A percentile compares a stretch with the other conserved stretches of the same genome.
phyloP scores from a whole-genome alignment of 2,888 invertebrate species.

The Tanaodytes sp. region DNA sequence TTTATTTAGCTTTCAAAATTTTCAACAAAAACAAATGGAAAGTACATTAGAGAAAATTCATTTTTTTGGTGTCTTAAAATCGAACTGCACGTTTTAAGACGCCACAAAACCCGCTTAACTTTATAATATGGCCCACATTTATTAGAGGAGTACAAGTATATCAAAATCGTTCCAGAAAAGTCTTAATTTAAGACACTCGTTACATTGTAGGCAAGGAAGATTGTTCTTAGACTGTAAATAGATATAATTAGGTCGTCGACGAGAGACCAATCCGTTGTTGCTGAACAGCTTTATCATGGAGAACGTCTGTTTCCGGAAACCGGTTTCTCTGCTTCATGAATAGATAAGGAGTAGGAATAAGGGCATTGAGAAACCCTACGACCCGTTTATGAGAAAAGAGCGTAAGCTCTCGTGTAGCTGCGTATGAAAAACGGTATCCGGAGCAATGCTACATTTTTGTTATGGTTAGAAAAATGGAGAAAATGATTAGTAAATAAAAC shows the following conservation, averaged over 20 bases:
- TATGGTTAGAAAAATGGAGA: slow-evolving; percentile 34
- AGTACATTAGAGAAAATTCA: too few species aligned
- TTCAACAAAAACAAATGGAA: too few species aligned
- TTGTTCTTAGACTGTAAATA: slow-evolving; percentile 25
- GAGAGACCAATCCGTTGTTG: slow-evolving; percentile 10
- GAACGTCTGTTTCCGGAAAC: slow-evolving; percentile 21
- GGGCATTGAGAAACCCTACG: slow-evolving; percentile 61
- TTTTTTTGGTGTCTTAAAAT: too few species aligned
- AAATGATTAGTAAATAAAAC: slow-evolving; percentile 34
- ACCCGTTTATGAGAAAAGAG: slow-evolving; percentile 37
- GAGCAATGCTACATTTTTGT: slow-evolving; percentile 40
- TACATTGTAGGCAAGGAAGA: neutral
- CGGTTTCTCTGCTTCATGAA: slow-evolving; percentile 61
- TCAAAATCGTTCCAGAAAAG: too few species aligned
- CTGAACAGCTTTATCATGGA: slow-evolving; percentile 17
- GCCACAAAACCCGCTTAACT: too few species aligned
- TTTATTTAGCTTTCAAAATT: too few species aligned
- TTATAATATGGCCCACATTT: too few species aligned
- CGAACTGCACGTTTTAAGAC: too few species aligned
- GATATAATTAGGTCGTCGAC: slow-evolving; percentile 16
- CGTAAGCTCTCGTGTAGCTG: slow-evolving; percentile 30
- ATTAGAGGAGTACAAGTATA: too few species aligned
- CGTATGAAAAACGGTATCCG: slow-evolving; percentile 40
- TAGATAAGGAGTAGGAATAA: slow-evolving; percentile 66
- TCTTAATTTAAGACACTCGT: too few species aligned